Evolutionary conservation across 1,140 invertebrate species (phyloP).

Genomic region (Phymastichus coffea): DNA sequence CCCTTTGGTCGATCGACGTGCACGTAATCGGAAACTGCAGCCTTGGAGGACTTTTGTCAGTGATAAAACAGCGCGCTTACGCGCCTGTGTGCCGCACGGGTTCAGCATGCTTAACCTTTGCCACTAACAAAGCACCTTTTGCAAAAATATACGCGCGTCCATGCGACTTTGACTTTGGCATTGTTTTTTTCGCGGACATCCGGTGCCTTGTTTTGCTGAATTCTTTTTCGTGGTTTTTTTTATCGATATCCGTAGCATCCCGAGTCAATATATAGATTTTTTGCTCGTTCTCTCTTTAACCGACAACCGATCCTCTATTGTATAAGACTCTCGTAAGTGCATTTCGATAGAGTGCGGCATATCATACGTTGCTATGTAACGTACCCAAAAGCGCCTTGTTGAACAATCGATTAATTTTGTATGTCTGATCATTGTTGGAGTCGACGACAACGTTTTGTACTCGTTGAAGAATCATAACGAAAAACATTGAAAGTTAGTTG

Average conservation of each 20-base stretch:
- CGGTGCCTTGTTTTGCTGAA: constrained; percentile 18
- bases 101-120: not conserved
- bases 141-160: not conserved
- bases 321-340: not conserved
- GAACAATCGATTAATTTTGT: too few species aligned
- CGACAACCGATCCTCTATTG: not conserved
- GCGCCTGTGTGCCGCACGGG: not conserved
- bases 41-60: constrained; percentile 1
- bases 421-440: too few species aligned
- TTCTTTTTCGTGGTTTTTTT: not conserved
- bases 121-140: not conserved
- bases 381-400: not conserved
- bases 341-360: not conserved
- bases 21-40: not conserved
- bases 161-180: too few species aligned
- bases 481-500: too few species aligned
- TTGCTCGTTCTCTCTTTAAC: too few species aligned
- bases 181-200: constrained; percentile 1
- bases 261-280: not conserved
- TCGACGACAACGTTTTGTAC: too few species aligned
- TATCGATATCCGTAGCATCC: not conserved
- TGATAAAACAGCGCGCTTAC: not conserved
- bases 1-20: constrained; percentile 3
- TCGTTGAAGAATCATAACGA: too few species aligned
- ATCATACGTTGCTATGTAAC: not conserved